Evolutionary conservation across 2,797 vertebrate genomes (phyloP), one percentile per base, ranked within the genome.

Genomic region (Pagetopsis macropterus): DNA sequence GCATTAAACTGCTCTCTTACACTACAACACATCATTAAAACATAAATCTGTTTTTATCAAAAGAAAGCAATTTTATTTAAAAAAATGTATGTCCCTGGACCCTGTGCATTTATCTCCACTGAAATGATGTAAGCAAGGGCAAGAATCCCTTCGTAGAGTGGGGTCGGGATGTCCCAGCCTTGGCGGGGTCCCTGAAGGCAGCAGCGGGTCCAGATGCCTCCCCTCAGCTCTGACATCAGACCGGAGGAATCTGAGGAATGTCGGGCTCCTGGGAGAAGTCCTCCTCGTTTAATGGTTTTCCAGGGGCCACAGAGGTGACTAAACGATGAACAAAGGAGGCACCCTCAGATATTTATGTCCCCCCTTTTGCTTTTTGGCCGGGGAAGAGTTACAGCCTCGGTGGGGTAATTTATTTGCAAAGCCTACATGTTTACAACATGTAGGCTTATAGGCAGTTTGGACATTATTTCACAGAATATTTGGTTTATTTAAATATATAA

Each of bases 211-310:
- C 83, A 78, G 87, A 87, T 85, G 86, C 87, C 79, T 84, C 88
- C 90, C 87, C 83, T 85, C 74, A 23, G 64, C 88, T 86, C 82
- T 94, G 94, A 94, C 94, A 92, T 94, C 93, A 94, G 83, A 91
- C 52, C 33, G 46, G 78, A 87, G 92, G 93, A 94, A 94, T 94
- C 58, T 43, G 41, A 88, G 90, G 93, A 94, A 94, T 94, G 91
- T 85, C 43, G 83, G 84, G 88, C 91, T 90, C 91, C 88, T 92
- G 91, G 84, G 87, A 89, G 84, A 91, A 92, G 89, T 89, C 89
- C 87, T 89, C 71, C 78, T 84, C 60, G 76, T 89, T 89, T 92
- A 92, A 92, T 91, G 90, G 87, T 90, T 92, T 92, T 93, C 81
- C 82, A 87, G 85, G 88, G 89, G 86, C 87, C 86, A 89, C 81